Evolutionary conservation across 2,888 invertebrate species (phyloP).

Genomic region (Prenolepis imparis): DNA sequence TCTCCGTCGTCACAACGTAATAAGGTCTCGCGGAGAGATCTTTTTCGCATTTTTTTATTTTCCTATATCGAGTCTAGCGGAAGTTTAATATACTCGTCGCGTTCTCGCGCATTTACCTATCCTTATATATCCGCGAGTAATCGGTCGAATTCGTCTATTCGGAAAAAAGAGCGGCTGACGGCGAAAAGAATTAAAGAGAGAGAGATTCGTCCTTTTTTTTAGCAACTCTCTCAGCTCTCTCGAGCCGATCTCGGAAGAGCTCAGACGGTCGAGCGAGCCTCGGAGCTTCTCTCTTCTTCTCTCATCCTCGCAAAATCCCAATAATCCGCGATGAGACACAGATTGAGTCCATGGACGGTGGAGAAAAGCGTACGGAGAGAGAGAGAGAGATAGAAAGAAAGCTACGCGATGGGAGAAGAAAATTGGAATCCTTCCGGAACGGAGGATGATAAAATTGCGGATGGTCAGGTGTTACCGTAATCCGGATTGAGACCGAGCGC

Average conservation of each 20-base stretch:
- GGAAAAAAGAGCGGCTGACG: slow-evolving; percentile 49
- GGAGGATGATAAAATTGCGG: slow-evolving; percentile 84
- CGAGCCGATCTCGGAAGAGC: slow-evolving; percentile 43
- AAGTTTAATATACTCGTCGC: slow-evolving; percentile 27
- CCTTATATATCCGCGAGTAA: slow-evolving; percentile 24
- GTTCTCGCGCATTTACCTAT: slow-evolving; percentile 19
- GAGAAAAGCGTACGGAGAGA: slow-evolving; percentile 58
- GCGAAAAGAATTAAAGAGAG: slow-evolving; percentile 67
- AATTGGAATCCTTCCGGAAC: slow-evolving; percentile 84
- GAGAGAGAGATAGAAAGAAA: slow-evolving; percentile 61
- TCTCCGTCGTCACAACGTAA: background rate
- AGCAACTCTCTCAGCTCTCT: slow-evolving; percentile 27
- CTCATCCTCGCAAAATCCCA: slow-evolving; percentile 81
- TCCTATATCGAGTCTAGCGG: background rate
- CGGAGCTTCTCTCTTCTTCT: slow-evolving; percentile 48
- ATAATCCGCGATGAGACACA: slow-evolving; percentile 85
- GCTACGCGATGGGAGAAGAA: slow-evolving; percentile 78
- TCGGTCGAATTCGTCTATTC: slow-evolving; percentile 66
- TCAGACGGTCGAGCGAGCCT: slow-evolving; percentile 54
- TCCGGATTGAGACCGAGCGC: slow-evolving; percentile 78
- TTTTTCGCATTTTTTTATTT: slow-evolving; percentile 23
- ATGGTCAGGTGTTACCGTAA: slow-evolving; percentile 84
- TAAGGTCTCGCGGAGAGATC: background rate
- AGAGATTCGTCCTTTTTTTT: slow-evolving; percentile 70
- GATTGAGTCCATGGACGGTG: slow-evolving; percentile 82